Conservation (phyloP, 2,888 invertebrate genomes). For the Lutraria lutraria region DNA sequence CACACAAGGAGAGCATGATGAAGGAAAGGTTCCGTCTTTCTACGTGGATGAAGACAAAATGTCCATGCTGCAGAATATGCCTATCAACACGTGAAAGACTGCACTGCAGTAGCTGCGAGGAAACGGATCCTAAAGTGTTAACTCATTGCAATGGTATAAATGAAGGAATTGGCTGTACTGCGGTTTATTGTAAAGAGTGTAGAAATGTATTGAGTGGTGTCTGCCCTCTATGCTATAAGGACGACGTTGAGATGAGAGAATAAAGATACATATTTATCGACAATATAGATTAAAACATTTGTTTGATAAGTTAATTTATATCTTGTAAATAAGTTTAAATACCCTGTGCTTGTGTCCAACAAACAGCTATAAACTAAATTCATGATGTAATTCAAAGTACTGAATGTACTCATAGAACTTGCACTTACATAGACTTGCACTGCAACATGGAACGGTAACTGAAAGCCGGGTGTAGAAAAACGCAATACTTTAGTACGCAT, state of each 20-base stretch:
- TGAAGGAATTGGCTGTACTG: slow-evolving; percentile 62
- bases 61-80: slow-evolving; percentile 49
- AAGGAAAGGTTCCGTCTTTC: slow-evolving; percentile 63
- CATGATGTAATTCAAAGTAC: no score
- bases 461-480: no score
- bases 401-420: no score
- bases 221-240: slow-evolving; percentile 64
- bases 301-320: no score
- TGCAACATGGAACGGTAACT: no score
- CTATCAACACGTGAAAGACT: slow-evolving; percentile 26
- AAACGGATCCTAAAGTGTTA: slow-evolving; percentile 40
- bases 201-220: slow-evolving; percentile 49
- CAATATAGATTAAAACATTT: no score
- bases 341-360: no score
- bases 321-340: no score
- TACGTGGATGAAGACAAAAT: slow-evolving; percentile 53
- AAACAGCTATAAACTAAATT: no score
- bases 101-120: slow-evolving; percentile 64
- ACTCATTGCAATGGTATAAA: slow-evolving; percentile 42
- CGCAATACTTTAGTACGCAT: no score
- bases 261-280: not conserved
- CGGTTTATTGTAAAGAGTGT: slow-evolving; percentile 71
- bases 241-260: slow-evolving; percentile 37
- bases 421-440: no score
- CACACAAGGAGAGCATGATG: slow-evolving; percentile 63